Evolutionary conservation across 1,140 invertebrate species (phyloP).

Genomic region (Cotesia glomerata): DNA sequence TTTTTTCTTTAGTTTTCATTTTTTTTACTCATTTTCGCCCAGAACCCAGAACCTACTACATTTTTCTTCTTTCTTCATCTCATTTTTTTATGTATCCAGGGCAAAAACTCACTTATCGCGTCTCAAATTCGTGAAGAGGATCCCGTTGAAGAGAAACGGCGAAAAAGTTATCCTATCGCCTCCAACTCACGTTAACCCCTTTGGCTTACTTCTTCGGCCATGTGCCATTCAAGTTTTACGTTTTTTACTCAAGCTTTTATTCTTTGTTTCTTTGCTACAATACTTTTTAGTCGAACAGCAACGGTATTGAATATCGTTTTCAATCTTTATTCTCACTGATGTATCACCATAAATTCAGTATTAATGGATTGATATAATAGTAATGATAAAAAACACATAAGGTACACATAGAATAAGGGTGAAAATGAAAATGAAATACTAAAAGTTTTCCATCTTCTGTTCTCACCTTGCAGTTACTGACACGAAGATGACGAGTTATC

Average conservation of each 20-base stretch:
- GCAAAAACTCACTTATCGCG: constrained; percentile 16
- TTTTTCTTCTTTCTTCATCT: neutral
- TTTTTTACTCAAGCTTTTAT: neutral
- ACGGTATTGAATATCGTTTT: no score
- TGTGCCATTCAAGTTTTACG: neutral
- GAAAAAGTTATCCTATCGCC: neutral
- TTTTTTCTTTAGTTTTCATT: neutral
- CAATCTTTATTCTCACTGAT: no score
- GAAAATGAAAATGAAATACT: no score
- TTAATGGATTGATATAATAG: no score
- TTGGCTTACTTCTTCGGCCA: neutral
- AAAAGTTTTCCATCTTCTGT: no score
- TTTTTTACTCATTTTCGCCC: neutral
- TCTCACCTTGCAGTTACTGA: no score
- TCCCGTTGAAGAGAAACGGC: neutral
- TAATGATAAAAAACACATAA: no score
- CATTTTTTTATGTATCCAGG: neutral
- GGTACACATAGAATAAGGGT: no score
- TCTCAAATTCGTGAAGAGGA: neutral
- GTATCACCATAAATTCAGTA: no score
- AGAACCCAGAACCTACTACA: neutral
- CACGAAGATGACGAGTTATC: no score
- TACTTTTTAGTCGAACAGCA: no score
- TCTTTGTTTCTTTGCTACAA: neutral
- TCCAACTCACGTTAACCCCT: neutral